phyloP scores from a whole-genome alignment of 2,888 invertebrate species.

The Scaptomyza flava region DNA sequence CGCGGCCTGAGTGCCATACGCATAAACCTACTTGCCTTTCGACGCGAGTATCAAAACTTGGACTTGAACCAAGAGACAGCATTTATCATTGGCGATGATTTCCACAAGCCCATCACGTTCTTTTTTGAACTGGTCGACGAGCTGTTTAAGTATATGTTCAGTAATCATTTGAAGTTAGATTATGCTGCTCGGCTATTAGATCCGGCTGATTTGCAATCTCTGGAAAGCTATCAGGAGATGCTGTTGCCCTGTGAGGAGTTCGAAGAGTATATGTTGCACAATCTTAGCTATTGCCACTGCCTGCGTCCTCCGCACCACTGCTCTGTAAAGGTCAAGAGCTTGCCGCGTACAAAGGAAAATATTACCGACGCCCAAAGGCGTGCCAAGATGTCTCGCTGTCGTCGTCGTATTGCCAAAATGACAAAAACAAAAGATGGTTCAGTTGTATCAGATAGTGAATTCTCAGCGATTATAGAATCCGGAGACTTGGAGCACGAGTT shows the following conservation, averaged over 20 bases:
- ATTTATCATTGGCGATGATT: constrained; percentile 70
- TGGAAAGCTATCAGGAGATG: constrained; percentile 65
- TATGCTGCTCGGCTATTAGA: constrained; percentile 64
- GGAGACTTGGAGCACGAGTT: constrained; percentile 21
- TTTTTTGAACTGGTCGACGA: constrained; percentile 72
- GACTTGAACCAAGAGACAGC: constrained; percentile 49
- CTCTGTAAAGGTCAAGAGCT: background rate
- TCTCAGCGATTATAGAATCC: too few species aligned
- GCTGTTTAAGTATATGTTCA: constrained; percentile 73
- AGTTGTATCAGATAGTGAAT: background rate
- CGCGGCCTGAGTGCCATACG: constrained; percentile 50
- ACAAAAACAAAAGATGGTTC: background rate
- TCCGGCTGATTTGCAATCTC: constrained; percentile 52
- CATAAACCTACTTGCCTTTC: constrained; percentile 52
- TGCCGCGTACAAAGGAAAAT: background rate
- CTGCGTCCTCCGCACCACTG: constrained; percentile 41
- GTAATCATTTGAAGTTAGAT: constrained; percentile 58
- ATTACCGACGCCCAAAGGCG: background rate
- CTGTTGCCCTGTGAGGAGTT: constrained; percentile 70
- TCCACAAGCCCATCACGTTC: constrained; percentile 76
- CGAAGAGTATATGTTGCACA: constrained; percentile 69
- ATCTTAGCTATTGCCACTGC: constrained; percentile 75
- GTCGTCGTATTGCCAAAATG: constrained; percentile 35
- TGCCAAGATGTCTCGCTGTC: constrained; percentile 46
- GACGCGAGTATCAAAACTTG: constrained; percentile 47